Evolutionary conservation across 2,797 vertebrate species (phyloP).

Genomic region (Dermochelys coriacea): DNA sequence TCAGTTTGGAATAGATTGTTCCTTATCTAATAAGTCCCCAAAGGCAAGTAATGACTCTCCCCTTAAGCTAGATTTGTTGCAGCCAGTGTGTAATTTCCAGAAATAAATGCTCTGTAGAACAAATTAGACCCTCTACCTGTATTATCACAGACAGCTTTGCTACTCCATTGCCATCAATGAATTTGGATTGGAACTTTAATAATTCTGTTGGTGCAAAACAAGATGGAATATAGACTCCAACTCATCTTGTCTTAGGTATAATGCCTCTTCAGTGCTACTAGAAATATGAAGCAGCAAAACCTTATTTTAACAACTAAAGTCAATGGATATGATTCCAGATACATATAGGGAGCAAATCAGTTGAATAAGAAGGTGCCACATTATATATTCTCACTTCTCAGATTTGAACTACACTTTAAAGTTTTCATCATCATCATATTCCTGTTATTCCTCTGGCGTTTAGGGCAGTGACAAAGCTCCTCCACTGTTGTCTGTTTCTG

Average conservation of each 20-base stretch:
- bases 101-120: not conserved
- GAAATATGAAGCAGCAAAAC: not conserved
- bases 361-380: not conserved
- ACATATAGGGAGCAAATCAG: not conserved
- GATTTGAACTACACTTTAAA: slow-evolving; percentile 30
- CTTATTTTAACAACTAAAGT: not conserved
- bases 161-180: not conserved
- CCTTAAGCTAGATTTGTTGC: slow-evolving; percentile 3
- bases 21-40: not conserved
- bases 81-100: not conserved
- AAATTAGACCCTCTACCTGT: not conserved
- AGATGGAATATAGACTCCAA: not conserved
- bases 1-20: not conserved
- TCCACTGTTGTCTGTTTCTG: too few relatives aligned
- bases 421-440: not conserved
- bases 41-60: not conserved
- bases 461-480: too few relatives aligned
- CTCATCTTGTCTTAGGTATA: not conserved
- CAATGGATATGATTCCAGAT: not conserved
- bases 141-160: not conserved
- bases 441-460: too few relatives aligned
- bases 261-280: not conserved
- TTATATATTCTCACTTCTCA: slow-evolving; percentile 21
- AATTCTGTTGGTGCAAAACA: not conserved
- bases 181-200: not conserved